Base-by-base conservation (phyloP, 2,888 invertebrate species). In the Athalia rosae region DNA sequence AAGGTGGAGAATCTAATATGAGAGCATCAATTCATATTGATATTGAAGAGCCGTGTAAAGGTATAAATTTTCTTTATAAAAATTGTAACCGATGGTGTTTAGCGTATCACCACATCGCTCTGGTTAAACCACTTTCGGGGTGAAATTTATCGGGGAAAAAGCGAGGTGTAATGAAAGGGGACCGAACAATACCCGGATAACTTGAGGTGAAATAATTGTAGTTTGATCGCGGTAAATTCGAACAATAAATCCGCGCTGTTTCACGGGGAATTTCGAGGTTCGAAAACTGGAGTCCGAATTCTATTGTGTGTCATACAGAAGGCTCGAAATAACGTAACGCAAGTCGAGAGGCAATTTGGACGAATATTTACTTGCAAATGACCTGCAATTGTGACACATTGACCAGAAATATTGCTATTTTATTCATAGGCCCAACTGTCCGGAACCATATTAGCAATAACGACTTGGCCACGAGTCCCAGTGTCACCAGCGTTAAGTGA, bases 321-420 rank as follows among this genome's bases (percentile, higher is more conserved):
- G 61, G 5, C 8, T 64, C 11, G 28, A 45, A 43, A 58, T 71
- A 13, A 43, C 61, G 47, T 15, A 45, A 61, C 53, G n/a, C 8
- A 48, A 61, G 45, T 45, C 45, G 47, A 28, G 47, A 28, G 74
- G 48, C 6, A 61, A 7, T 74, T 47, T 48, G 61, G 41, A 61
- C 58, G 41, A 9, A 13, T 74, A 74, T 74, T 61, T 61, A 74
- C 59, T 74, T 74, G 48, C 61, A 61, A 74, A 74, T 74, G 48
- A 61, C 61, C n/a, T 48, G 28, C 56, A 66, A 66, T 69, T 71
- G 9, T 66, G 71, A 59, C 76, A 84, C 84, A 85, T 84, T 79
- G 83, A 62, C 61, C 79, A 81, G 84, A 85, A 83, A 83, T 80
- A 84, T 73, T 83, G 80, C 83, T 79, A 80, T 84, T 85, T 82